Percentiles rank a stretch among this genome's conserved stretches.
These are phyloP conservation scores for Notarius lentiginosus DNA, from an alignment of 2,113 vertebrate species.

Conservation along the genomic window DNA sequence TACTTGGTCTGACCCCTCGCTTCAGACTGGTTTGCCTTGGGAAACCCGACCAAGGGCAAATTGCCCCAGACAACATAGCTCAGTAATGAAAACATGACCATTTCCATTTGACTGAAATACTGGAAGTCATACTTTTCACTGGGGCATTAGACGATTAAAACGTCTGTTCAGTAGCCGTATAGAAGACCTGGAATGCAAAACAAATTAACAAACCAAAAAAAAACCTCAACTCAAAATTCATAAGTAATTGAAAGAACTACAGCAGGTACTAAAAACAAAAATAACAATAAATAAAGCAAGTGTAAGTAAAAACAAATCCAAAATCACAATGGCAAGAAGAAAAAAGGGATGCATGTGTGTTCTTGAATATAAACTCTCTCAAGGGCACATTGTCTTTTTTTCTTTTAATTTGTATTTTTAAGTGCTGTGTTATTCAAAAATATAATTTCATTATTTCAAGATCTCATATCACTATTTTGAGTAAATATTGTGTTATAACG, in stretches of 20 bases:
- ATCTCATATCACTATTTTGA: background rate
- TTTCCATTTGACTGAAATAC: background rate
- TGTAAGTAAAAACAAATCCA: background rate
- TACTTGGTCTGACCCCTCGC: too few relatives aligned
- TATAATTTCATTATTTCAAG: background rate
- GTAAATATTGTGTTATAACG: background rate
- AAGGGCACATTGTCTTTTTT: background rate
- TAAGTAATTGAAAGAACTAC: background rate
- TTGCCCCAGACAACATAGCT: too few relatives aligned
- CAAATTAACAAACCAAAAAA: too few relatives aligned
- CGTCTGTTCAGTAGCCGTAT: background rate
- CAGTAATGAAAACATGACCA: background rate
- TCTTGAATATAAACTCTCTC: background rate
- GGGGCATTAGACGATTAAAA: background rate
- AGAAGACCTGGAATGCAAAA: background rate
- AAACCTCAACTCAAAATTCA: background rate
- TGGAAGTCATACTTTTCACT: background rate
- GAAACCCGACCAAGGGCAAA: too few relatives aligned
- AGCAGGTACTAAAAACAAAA: background rate
- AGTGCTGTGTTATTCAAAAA: background rate
- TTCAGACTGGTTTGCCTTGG: too few relatives aligned
- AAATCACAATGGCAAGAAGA: background rate
- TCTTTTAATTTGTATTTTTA: background rate
- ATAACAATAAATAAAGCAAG: background rate
- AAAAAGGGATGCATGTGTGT: background rate